Conservation (phyloP, 1,140 invertebrate species). For the Acyrthosiphon pisum region DNA sequence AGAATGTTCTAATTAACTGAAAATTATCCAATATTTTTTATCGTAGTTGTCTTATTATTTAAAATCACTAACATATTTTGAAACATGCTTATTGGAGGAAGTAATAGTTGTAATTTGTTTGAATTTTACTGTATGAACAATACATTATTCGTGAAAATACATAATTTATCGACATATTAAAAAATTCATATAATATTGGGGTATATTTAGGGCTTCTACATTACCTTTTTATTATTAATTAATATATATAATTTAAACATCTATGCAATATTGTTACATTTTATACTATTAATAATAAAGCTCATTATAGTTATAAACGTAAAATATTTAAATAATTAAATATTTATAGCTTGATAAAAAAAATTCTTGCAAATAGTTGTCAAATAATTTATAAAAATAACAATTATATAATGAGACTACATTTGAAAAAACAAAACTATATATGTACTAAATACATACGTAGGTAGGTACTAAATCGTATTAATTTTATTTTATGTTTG, state of each 20-base stretch:
- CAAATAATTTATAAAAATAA: background rate
- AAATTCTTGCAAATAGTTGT: background rate
- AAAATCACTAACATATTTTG: background rate
- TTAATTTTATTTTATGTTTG: conserved; percentile 17
- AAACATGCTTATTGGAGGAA: background rate
- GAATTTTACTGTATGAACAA: background rate
- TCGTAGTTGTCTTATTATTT: background rate
- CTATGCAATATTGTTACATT: too few species aligned
- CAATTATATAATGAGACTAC: background rate
- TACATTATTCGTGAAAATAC: background rate
- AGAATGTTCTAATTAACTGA: conserved; percentile 40
- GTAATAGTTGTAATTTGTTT: background rate
- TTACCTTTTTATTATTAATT: too few species aligned
- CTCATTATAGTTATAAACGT: too few species aligned
- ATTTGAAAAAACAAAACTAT: background rate
- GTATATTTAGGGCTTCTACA: background rate
- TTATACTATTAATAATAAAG: too few species aligned
- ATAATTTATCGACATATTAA: too few species aligned
- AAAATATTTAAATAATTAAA: too few species aligned
- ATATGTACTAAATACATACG: too few species aligned
- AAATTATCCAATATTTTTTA: background rate
- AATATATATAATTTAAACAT: too few species aligned
- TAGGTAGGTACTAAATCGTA: background rate
- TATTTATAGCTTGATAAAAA: background rate
- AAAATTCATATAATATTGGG: background rate